These are phyloP conservation scores for Solenodon paradoxus DNA, from an alignment of 2,113 vertebrate species.

Conservation along the genomic window DNA sequence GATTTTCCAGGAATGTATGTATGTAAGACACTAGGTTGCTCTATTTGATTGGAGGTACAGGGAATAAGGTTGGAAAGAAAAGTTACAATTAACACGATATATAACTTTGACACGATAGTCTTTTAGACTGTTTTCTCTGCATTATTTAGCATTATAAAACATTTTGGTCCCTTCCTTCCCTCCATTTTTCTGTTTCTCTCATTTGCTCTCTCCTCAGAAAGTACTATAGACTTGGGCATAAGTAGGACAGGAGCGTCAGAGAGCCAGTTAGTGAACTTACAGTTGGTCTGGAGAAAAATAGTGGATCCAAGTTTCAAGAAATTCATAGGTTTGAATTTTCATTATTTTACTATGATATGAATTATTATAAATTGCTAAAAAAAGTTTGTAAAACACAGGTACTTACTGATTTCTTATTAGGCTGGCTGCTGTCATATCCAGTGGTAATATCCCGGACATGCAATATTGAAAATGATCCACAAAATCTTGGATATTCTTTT, in stretches of 20 bases:
- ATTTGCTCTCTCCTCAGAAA: background rate
- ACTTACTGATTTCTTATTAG: slow-evolving; percentile 87
- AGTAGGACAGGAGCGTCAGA: background rate
- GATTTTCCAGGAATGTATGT: background rate
- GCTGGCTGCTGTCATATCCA: slow-evolving; percentile 94
- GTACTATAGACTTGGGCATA: background rate
- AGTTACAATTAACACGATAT: background rate
- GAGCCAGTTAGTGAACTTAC: background rate
- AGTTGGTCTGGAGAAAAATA: slow-evolving; percentile 3
- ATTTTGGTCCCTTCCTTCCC: background rate
- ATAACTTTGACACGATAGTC: background rate
- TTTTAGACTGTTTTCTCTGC: background rate
- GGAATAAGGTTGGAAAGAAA: background rate
- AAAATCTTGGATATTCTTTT: slow-evolving; percentile 86
- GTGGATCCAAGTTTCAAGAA: background rate
- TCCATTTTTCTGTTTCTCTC: background rate
- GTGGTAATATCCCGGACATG: slow-evolving; percentile 91
- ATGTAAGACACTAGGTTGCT: background rate
- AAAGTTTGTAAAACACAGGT: background rate
- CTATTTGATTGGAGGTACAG: background rate
- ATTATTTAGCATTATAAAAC: background rate
- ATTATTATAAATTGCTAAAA: background rate
- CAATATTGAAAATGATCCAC: slow-evolving; percentile 85
- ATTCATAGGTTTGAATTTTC: background rate
- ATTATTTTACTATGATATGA: slow-evolving; percentile 3